Percentiles rank a stretch among this genome's conserved stretches.
These are phyloP conservation scores for Watsonalla cultraria DNA, from an alignment of 2,888 invertebrate species.

Conservation along the genomic window DNA sequence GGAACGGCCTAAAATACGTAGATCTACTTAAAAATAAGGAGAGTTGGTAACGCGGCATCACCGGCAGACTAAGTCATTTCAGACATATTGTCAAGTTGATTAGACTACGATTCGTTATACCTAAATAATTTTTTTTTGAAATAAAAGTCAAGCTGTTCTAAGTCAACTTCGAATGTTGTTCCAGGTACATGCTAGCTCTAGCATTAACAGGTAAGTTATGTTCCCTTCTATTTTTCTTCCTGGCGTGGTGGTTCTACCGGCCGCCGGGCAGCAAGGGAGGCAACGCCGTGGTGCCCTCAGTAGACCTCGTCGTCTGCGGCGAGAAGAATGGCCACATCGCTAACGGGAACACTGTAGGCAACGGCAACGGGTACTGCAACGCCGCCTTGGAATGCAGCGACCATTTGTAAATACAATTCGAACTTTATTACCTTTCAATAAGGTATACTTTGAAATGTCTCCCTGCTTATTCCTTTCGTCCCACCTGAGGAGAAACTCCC, in stretches of 20 bases:
- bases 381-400: constrained; percentile 67
- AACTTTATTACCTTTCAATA: too few species aligned
- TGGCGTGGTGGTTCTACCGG: constrained; percentile 87
- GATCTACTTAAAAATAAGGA: too few species aligned
- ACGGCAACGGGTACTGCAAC: constrained; percentile 63
- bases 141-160: background rate
- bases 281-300: constrained; percentile 57
- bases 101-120: too few species aligned
- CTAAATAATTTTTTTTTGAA: too few species aligned
- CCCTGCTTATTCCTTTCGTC: too few species aligned
- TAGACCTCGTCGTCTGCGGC: constrained; percentile 48
- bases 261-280: constrained; percentile 74
- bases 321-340: constrained; percentile 49
- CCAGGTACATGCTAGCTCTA: constrained; percentile 85
- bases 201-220: constrained; percentile 84
- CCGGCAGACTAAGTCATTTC: too few species aligned
- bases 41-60: too few species aligned
- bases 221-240: constrained; percentile 84
- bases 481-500: too few species aligned
- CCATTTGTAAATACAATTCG: constrained; percentile 42
- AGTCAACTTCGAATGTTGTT: constrained; percentile 13
- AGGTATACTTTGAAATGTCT: too few species aligned
- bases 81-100: too few species aligned
- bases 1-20: too few species aligned
- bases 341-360: constrained; percentile 21